These are phyloP conservation scores for Prunella himalayana DNA, from an alignment of 2,113 vertebrate species.

Conservation along the genomic window DNA sequence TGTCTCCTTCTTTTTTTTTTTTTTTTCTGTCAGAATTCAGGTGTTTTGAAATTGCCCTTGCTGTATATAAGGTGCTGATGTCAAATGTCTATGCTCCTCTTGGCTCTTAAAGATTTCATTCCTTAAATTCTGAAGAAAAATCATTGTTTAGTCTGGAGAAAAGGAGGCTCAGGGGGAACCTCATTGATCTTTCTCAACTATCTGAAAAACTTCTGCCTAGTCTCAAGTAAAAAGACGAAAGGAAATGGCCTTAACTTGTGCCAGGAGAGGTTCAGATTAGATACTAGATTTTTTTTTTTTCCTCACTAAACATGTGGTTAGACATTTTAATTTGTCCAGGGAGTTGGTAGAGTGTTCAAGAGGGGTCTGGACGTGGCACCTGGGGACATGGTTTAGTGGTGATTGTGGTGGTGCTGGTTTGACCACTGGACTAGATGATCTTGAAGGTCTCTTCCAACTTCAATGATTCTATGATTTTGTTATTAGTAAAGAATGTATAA, in stretches of 20 bases:
- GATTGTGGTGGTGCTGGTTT: not conserved
- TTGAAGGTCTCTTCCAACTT: not conserved
- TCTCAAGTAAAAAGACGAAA: fast-evolving
- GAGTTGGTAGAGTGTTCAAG: not conserved
- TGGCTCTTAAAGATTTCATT: not conserved
- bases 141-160: not conserved
- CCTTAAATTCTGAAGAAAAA: not conserved
- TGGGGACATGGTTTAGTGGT: not conserved
- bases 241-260: not conserved
- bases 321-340: not conserved
- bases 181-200: not conserved
- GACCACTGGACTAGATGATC: not conserved
- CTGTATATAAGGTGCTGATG: not conserved
- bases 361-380: fast-evolving
- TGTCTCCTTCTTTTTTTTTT: not conserved
- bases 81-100: not conserved
- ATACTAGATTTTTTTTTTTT: not conserved
- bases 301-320: fast-evolving
- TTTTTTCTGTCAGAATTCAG: not conserved
- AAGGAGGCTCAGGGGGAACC: not conserved
- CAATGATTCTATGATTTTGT: not conserved
- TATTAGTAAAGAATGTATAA: not conserved
- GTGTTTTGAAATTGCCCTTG: not conserved
- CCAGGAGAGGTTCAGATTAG: not conserved
- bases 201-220: not conserved